Percentiles rank a stretch among this genome's conserved stretches.
These are phyloP conservation scores for Vollenhovia emeryi DNA, from an alignment of 1,140 invertebrate genomes.

Conservation along the genomic window DNA sequence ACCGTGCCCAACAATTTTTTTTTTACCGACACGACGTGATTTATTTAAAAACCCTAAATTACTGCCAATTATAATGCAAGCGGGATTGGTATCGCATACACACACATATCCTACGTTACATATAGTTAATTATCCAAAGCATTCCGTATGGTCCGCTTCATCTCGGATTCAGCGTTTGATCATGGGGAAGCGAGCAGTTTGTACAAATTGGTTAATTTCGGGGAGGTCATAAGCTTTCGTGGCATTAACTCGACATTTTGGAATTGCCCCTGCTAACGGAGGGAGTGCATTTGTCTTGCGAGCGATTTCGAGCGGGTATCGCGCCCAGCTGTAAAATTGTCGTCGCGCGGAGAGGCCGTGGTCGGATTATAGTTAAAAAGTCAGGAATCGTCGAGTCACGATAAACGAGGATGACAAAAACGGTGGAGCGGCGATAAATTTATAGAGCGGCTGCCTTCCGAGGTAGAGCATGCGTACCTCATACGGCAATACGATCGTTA, in stretches of 20 bases:
- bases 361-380: slow-evolving; percentile 65
- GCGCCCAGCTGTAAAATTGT: slow-evolving; percentile 50
- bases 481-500: slow-evolving; percentile 77
- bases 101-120: neutral
- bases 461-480: slow-evolving; percentile 71
- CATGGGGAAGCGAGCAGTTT: slow-evolving; percentile 21
- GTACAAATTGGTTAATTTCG: slow-evolving; percentile 34
- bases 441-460: slow-evolving; percentile 75
- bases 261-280: neutral
- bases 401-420: slow-evolving; percentile 81
- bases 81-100: neutral
- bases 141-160: slow-evolving; percentile 8
- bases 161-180: slow-evolving; percentile 35
- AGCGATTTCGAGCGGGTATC: neutral
- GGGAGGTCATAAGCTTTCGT: neutral
- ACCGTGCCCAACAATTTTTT: too few relatives aligned
- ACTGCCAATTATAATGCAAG: neutral
- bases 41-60: neutral
- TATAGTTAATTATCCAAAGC: slow-evolving; percentile 41
- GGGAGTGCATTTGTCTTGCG: slow-evolving; percentile 1
- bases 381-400: slow-evolving; percentile 73
- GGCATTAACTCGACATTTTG: slow-evolving; percentile 53
- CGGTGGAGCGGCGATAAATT: slow-evolving; percentile 77
- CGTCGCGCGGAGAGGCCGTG: slow-evolving; percentile 17
- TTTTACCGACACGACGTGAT: neutral